Evolutionary conservation across 2,797 vertebrate genomes (phyloP), one percentile per base, ranked within the genome.

Genomic region (Carapus acus): DNA sequence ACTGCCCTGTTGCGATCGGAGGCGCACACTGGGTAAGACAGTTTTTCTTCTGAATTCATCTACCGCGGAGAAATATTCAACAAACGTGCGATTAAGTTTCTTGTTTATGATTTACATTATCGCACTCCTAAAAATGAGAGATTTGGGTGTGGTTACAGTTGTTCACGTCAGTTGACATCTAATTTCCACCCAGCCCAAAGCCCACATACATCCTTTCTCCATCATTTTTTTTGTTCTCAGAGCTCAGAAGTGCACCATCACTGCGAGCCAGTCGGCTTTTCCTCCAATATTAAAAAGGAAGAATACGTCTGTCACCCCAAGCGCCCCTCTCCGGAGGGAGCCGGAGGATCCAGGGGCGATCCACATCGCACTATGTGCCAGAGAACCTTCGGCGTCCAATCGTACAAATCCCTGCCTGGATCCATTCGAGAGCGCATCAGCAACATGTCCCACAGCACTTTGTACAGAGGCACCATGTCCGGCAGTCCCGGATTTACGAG

Each of bases 271-370:
- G 42, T 3, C 46, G 54, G 59, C 39, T 61, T 74, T 42, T 54
- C 88, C 0, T 81, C 86, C 55, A 52, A 19, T 42, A 3, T 47
- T 13, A 34, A 15, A 20, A 43, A 65, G 43, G 66, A 46, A 19
- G 38, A 43, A 11, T 33, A 13, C 39, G n/a, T 18, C 34, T 8
- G 20, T 21, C 44, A 29, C 6, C 5, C 61, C 48, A 41, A 29
- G 61, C 91, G 93, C 58, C 92, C 90, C 7, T 67, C 88, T 47
- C 93, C 94, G 0, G 92, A 94, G 79, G 94, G 94, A 36, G 89
- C 91, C 8, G 90, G 91, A 4, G 60, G 49, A 33, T 90, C 89
- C 38, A 81, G 82, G 15, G 85, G 87, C 48, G 89, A 92, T 72
- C 89, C 91, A 9, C 88, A 85, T 1, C 86, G 89, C 59, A 90